Conservation (phyloP, 2,113 vertebrate genomes). For the Axis porcinus region DNA sequence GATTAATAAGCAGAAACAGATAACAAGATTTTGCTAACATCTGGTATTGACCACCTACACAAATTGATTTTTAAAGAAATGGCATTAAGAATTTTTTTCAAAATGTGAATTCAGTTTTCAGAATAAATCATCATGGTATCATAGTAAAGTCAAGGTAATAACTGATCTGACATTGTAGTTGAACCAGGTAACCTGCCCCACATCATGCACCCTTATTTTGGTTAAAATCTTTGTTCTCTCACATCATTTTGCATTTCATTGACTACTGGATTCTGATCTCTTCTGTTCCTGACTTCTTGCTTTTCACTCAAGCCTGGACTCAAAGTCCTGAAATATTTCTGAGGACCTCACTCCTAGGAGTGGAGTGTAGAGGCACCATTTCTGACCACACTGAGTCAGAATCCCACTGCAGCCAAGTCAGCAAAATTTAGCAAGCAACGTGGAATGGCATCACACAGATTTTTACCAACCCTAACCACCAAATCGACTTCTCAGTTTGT, state of each 20-base stretch:
- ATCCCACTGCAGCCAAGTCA: background rate
- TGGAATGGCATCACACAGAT: background rate
- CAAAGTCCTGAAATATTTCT: background rate
- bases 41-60: background rate
- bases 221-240: background rate
- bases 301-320: background rate
- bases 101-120: background rate
- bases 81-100: background rate
- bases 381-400: background rate
- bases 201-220: fast-evolving
- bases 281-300: background rate
- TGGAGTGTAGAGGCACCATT: background rate
- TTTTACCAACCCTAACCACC: background rate
- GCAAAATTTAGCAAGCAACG: background rate
- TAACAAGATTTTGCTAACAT: background rate
- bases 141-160: background rate
- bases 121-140: background rate
- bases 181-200: background rate
- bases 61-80: background rate
- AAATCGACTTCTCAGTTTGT: background rate
- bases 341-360: background rate
- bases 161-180: background rate
- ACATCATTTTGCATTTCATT: background rate
- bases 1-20: background rate
- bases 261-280: background rate